These are phyloP conservation scores for Ostrea edulis DNA, from an alignment of 1,140 invertebrate genomes.

Conservation along the genomic window DNA sequence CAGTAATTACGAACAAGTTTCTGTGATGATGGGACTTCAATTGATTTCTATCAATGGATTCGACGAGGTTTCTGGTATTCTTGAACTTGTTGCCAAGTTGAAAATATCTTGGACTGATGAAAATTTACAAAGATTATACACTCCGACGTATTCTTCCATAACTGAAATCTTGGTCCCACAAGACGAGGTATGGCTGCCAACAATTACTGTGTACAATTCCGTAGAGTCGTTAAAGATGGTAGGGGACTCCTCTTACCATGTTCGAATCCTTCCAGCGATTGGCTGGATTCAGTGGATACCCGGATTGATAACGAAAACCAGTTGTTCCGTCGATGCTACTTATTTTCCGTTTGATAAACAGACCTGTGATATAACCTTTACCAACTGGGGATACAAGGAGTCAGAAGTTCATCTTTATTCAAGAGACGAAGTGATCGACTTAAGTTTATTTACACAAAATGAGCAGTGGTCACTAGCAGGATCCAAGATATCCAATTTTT, in stretches of 20 bases:
- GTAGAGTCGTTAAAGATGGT: constrained; percentile 49
- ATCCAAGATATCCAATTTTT: not conserved
- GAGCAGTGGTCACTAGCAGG: constrained; percentile 46
- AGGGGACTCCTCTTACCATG: constrained; percentile 42
- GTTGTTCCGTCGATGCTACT: constrained; percentile 42
- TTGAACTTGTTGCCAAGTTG: constrained; percentile 41
- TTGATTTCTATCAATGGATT: constrained; percentile 41
- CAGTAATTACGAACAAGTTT: not conserved
- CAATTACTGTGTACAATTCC: constrained; percentile 47
- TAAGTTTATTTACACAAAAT: constrained; percentile 26
- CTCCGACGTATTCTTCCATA: not conserved
- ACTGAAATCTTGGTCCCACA: constrained; percentile 41
- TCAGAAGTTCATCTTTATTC: constrained; percentile 47
- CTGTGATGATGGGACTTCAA: constrained; percentile 34
- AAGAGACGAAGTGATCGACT: constrained; percentile 37
- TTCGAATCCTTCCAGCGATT: constrained; percentile 26
- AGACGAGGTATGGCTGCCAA: constrained; percentile 39
- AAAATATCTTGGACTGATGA: constrained; percentile 41
- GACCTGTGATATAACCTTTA: constrained; percentile 46
- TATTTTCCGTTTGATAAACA: constrained; percentile 50
- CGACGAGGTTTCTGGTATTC: constrained; percentile 34
- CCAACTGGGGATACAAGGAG: constrained; percentile 35
- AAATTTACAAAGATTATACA: constrained; percentile 30
- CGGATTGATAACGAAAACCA: constrained; percentile 41
- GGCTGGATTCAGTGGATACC: constrained; percentile 38